Evolutionary conservation across 1,140 invertebrate species (phyloP).

Genomic region (Coenobita brevimanus): DNA sequence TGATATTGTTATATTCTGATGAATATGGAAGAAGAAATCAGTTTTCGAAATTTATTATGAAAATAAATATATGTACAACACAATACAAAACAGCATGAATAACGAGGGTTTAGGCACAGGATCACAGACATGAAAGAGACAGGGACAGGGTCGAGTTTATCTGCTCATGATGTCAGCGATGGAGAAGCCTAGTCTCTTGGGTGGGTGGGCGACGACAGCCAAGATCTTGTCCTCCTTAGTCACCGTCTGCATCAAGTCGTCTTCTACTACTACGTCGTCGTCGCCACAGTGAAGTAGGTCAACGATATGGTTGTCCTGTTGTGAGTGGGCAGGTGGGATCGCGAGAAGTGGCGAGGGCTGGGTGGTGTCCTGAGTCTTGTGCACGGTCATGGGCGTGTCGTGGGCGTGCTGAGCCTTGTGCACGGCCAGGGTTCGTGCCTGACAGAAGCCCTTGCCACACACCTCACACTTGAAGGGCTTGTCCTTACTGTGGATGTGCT

Average conservation of each 20-base stretch:
- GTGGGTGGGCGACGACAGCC: conserved; percentile 57
- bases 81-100: too few species aligned
- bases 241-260: conserved; percentile 30
- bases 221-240: conserved; percentile 4
- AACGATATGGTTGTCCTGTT: not conserved
- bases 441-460: conserved; percentile 98
- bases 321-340: not conserved
- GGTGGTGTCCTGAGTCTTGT: not conserved
- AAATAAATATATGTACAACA: too few species aligned
- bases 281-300: conserved; percentile 31
- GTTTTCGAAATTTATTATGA: too few species aligned
- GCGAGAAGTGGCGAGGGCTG: not conserved
- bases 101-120: too few species aligned
- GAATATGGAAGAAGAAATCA: too few species aligned
- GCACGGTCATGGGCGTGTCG: conserved; percentile 77
- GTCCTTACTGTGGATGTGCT: conserved; percentile 93
- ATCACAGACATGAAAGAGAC: too few species aligned
- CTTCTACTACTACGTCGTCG: conserved; percentile 19
- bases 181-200: conserved; percentile 80
- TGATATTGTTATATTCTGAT: too few species aligned
- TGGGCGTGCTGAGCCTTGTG: conserved; percentile 76
- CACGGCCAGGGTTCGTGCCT: conserved; percentile 93
- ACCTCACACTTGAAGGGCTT: conserved; percentile 97
- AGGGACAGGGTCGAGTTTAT: too few species aligned
- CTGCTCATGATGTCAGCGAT: conserved; percentile 83